Evolutionary conservation across 1,140 invertebrate species (phyloP).

Genomic region (Solenopsis invicta): DNA sequence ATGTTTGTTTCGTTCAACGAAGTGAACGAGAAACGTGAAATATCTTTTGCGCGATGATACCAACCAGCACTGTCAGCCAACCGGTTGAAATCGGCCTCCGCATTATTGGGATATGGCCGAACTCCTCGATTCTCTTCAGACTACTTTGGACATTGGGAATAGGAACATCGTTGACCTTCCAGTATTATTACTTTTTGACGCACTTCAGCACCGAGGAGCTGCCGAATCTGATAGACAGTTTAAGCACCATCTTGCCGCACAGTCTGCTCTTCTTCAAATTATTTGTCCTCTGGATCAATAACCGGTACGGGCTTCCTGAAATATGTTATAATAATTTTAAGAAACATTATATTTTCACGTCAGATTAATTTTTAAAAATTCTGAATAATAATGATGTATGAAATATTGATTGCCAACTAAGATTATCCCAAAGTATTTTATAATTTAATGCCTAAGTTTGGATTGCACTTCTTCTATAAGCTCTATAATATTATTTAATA

Average conservation of each 20-base stretch:
- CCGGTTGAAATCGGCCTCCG: slow-evolving; percentile 42
- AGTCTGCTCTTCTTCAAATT: slow-evolving; percentile 62
- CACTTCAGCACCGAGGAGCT: slow-evolving; percentile 33
- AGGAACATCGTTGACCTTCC: slow-evolving; percentile 45
- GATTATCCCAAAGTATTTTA: background rate
- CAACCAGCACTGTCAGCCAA: slow-evolving; percentile 21
- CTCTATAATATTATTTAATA: too few species aligned
- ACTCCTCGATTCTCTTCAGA: slow-evolving; percentile 10
- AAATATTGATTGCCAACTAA: slow-evolving; percentile 1
- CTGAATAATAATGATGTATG: background rate
- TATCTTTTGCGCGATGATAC: background rate
- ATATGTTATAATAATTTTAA: background rate
- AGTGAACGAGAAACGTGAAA: background rate
- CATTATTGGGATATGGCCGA: slow-evolving; percentile 56
- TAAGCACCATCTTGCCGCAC: slow-evolving; percentile 59
- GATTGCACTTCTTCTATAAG: too few species aligned
- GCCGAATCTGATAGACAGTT: slow-evolving; percentile 52
- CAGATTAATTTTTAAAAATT: background rate
- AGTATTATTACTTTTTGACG: slow-evolving; percentile 56
- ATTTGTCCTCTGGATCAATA: slow-evolving; percentile 60
- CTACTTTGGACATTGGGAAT: slow-evolving; percentile 36
- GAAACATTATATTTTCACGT: background rate
- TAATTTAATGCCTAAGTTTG: background rate
- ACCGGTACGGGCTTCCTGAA: slow-evolving; percentile 32
- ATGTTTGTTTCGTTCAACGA: background rate